These are phyloP conservation scores for Neodiprion pinetum DNA, from an alignment of 1,140 invertebrate genomes.

Conservation along the genomic window DNA sequence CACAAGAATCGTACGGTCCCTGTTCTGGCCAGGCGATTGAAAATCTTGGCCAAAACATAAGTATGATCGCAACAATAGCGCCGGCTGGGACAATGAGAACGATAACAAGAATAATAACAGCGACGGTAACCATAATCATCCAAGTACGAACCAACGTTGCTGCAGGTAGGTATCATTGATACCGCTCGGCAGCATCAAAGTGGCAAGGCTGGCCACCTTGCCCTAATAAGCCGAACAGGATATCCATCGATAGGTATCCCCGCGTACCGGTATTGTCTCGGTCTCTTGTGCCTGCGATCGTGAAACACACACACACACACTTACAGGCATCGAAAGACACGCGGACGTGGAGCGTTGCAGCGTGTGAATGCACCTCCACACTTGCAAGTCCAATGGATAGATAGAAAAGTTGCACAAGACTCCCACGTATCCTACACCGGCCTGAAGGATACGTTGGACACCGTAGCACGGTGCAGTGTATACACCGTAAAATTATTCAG, in stretches of 20 bases:
- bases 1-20: too few species aligned
- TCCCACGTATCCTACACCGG: background rate
- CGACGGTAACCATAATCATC: too few species aligned
- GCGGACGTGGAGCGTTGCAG: too few species aligned
- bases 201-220: conserved; percentile 57
- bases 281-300: too few species aligned
- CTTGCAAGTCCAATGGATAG: background rate
- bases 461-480: background rate
- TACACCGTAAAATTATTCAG: conserved; percentile 1
- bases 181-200: conserved; percentile 39
- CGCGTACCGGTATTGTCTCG: conserved; percentile 14
- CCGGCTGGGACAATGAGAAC: too few species aligned
- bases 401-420: background rate
- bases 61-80: too few species aligned
- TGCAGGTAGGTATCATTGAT: conserved; percentile 43
- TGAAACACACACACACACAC: too few species aligned
- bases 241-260: conserved; percentile 45
- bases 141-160: too few species aligned
- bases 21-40: too few species aligned
- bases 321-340: too few species aligned
- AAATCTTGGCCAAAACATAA: too few species aligned
- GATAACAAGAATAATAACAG: too few species aligned
- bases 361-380: background rate
- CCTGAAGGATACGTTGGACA: background rate
- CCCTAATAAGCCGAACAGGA: conserved; percentile 59